Evolutionary conservation across 2,888 invertebrate species (phyloP), one percentile per base, ranked within the genome.

Genomic region (Octonoba sinensis): DNA sequence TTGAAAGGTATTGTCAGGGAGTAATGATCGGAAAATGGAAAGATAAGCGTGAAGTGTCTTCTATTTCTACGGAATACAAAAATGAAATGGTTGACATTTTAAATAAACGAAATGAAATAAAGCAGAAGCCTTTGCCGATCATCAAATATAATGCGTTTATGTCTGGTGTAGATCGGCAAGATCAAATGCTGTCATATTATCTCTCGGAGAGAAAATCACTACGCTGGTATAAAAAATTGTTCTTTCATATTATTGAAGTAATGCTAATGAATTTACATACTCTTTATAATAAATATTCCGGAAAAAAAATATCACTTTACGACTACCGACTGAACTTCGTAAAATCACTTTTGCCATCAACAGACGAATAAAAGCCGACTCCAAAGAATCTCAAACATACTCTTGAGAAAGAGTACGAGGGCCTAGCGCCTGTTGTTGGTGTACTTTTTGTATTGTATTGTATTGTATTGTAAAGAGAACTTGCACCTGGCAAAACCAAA

Each of bases 331-430:
- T 57, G 44, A 57, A 20, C n/a, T 20, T 62, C 54, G 20, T 72
- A 72, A 72, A 72, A 72, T 51, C 44, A 64, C 62, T 44, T 62
- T 72, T 72, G 62, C 64, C 72, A 72, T 44, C 36, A 72, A 72
- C 18, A 20, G 72, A 72, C 15, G 51, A 64, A 64, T 54, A 44
- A 72, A 64, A 3, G 44, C 54, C 15, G 62, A 72, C 64, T 64
- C 72, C 62, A 51, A 64, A 64, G 54, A 72, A 18, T 72, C 51
- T 49, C n/a, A 47, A 20, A 71, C 60, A 60, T 49, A 71, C 27
- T 64, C 51, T 72, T 64, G 44, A 72, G 62, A 54, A 72, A 72
- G n/a, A n/a, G n/a, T n/a, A n/a, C 24, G 27, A n/a, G 60, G n/a
- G n/a, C n/a, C n/a, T n/a, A n/a, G n/a, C n/a, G n/a, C n/a, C n/a